Evolutionary conservation across 2,888 invertebrate species (phyloP), one percentile per base, ranked within the genome.

Genomic region (Carabus problematicus): DNA sequence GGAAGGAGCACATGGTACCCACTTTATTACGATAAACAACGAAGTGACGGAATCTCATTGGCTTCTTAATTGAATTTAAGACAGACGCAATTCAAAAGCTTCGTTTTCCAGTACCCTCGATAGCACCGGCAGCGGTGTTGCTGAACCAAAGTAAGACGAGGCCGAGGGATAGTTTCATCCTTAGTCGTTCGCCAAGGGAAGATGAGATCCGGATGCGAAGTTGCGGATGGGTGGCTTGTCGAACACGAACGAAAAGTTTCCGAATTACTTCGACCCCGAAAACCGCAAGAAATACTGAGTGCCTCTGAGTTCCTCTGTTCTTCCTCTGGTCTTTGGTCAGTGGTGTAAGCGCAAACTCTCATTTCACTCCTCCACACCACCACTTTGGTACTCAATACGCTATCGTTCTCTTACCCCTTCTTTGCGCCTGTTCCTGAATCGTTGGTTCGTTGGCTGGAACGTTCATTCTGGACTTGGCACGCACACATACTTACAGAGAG

Each of bases 31-130:
- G 29, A 29, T 29, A 29, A 8, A 52, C 19, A 52, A 16, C 52
- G 16, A 64, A 39, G 58, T 49, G 41, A 47, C n/a, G 66, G 66
- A 66, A 66, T 66, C 56, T 66, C 58, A 66, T 66, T 47, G 66
- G 58, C 66, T 58, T 58, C 66, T 56, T 66, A 66, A 66, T 66
- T 66, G 66, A 66, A 66, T 66, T 64, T 55, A 56, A 12, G 56
- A 42, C 63, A 63, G 54, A 63, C 63, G 64, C 64, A 55, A 64
- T 64, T 64, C 58, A 66, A 59, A 66, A 56, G 56, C 66, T 66
- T 66, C 58, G 66, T 66, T 66, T n/a, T 66, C 52, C 66, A 16
- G 18, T 52, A 16, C 14, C 52, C 19, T n/a, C 11, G 14, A 9
- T 19, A 52, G 14, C 14, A n/a, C 9, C 12, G 47, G 12, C n/a